Evolutionary conservation across 2,113 vertebrate species (phyloP).

Genomic region (Pipra filicauda): DNA sequence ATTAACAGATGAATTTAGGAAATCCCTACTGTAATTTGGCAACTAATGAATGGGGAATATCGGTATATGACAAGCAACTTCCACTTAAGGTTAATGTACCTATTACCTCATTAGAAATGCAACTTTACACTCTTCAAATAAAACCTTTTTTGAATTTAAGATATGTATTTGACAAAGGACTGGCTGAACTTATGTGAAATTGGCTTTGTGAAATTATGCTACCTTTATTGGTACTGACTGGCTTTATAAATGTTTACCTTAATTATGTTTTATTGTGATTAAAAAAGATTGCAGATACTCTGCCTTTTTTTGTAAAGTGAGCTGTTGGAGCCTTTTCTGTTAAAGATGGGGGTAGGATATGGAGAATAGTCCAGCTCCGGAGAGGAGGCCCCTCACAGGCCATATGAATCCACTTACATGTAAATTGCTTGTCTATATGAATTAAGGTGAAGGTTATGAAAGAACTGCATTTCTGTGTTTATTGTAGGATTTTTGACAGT

Average conservation of each 20-base stretch:
- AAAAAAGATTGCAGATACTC: constrained; percentile 68
- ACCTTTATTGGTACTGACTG: constrained; percentile 69
- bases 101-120: constrained; percentile 69
- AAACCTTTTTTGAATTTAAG: constrained; percentile 52
- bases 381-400: constrained; percentile 72
- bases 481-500: constrained; percentile 89
- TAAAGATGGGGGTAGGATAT: constrained; percentile 22
- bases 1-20: constrained; percentile 74
- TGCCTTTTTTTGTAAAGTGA: constrained; percentile 64
- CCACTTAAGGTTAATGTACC: constrained; percentile 57
- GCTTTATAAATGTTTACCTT: constrained; percentile 74
- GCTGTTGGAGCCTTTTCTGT: constrained; percentile 17
- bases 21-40: constrained; percentile 70
- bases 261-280: constrained; percentile 71
- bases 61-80: constrained; percentile 67
- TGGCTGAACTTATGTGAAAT: constrained; percentile 43
- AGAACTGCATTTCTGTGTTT: constrained; percentile 85
- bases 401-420: constrained; percentile 91
- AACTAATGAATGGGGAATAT: constrained; percentile 49
- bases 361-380: constrained; percentile 58
- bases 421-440: constrained; percentile 89
- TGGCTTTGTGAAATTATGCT: constrained; percentile 45
- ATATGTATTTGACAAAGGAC: constrained; percentile 27
- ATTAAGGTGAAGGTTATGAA: constrained; percentile 86
- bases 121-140: constrained; percentile 52